phyloP scores from a whole-genome alignment of 1,140 invertebrate species.

The Papilio polyxenes region DNA sequence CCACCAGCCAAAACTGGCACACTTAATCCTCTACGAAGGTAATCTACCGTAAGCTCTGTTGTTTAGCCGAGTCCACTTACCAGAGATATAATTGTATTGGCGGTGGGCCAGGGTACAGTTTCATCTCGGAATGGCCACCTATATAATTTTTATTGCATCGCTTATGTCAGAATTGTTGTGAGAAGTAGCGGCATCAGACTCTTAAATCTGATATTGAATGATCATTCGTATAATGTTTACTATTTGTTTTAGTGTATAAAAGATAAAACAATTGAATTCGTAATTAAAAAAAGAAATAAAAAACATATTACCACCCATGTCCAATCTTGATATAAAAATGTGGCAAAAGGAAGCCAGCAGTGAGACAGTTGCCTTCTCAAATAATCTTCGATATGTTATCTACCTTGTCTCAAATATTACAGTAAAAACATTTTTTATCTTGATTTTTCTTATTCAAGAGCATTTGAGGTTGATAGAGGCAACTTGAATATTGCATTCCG shows the following conservation, averaged over 20 bases:
- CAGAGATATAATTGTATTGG: constrained; percentile 39
- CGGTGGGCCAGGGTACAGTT: constrained; percentile 30
- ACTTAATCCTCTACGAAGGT: constrained; percentile 35
- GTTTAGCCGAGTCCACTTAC: constrained; percentile 39
- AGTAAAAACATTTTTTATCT: not conserved
- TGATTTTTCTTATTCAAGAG: not conserved
- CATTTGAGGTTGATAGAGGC: not conserved
- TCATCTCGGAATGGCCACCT: constrained; percentile 34
- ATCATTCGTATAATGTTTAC: not conserved
- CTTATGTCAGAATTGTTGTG: constrained; percentile 31
- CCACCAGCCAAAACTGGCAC: constrained; percentile 33
- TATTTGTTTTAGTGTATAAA: too few species aligned
- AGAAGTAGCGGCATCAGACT: not conserved
- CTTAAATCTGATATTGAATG: not conserved
- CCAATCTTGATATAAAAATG: too few species aligned
- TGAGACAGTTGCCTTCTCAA: too few species aligned
- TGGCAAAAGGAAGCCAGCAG: too few species aligned
- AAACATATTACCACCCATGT: too few species aligned
- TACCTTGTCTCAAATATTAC: too few species aligned
- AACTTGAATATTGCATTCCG: not conserved
- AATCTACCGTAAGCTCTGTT: constrained; percentile 39
- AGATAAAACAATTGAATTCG: too few species aligned
- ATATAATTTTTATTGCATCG: constrained; percentile 38
- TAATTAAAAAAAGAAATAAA: too few species aligned
- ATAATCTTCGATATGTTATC: too few species aligned